These are phyloP conservation scores for Drosophila barbarae DNA, from an alignment of 2,888 invertebrate species.

Conservation along the genomic window DNA sequence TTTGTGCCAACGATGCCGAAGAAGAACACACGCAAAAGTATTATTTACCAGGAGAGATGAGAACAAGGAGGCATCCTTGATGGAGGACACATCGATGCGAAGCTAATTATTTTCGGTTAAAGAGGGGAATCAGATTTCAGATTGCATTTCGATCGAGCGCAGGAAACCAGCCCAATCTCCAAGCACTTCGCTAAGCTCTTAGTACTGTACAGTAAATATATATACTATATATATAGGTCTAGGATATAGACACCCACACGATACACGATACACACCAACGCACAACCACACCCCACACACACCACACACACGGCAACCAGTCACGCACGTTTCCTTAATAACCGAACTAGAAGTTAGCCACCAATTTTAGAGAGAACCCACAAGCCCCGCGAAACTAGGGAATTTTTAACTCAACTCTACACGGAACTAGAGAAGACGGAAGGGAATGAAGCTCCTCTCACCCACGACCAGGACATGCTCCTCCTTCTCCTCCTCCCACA, in stretches of 20 bases:
- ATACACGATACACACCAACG: constrained; percentile 4
- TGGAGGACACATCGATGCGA: constrained; percentile 20
- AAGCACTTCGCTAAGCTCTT: constrained; percentile 51
- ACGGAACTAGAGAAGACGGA: constrained; percentile 14
- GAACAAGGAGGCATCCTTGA: constrained; percentile 9
- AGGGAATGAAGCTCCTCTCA: constrained; percentile 13
- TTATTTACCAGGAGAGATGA: constrained; percentile 56
- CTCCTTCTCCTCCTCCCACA: constrained; percentile 7
- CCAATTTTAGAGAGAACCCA: constrained; percentile 33
- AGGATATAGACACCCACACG: constrained; percentile 45
- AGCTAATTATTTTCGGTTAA: constrained; percentile 21
- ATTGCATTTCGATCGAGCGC: constrained; percentile 38
- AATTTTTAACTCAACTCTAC: constrained; percentile 25
- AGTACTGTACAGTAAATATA: constrained; percentile 67
- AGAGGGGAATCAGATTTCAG: constrained; percentile 27
- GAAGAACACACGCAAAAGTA: constrained; percentile 55
- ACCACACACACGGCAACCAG: constrained; percentile 31
- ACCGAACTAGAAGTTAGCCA: constrained; percentile 56
- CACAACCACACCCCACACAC: constrained; percentile 14
- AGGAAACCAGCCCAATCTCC: constrained; percentile 33
- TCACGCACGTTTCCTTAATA: constrained; percentile 67
- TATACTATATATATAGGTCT: constrained; percentile 49
- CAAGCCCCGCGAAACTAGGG: constrained; percentile 9
- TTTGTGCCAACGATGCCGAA: constrained; percentile 43
- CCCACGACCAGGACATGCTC: constrained; percentile 1